These are phyloP conservation scores for Muricea muricata DNA, from an alignment of 92 coral and sea anemone genomes.

Conservation along the genomic window DNA sequence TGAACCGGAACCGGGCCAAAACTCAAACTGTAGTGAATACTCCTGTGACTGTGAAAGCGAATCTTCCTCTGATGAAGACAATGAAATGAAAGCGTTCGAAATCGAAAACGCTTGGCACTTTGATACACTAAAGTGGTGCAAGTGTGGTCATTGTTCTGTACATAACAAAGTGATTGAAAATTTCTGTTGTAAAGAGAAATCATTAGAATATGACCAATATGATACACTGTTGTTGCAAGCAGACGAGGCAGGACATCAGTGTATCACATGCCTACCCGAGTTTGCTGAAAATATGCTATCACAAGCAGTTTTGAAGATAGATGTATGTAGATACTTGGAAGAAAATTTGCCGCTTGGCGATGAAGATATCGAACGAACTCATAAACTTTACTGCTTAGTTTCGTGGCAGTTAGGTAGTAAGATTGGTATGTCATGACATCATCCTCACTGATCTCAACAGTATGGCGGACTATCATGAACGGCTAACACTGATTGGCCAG, in stretches of 20 bases:
- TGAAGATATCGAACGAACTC: slow-evolving; percentile 20
- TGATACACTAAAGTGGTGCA: not conserved
- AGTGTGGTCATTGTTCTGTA: not conserved
- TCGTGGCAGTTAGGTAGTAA: no score
- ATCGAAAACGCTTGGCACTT: not conserved
- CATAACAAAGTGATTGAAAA: not conserved
- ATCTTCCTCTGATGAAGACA: not conserved
- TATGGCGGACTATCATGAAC: no score
- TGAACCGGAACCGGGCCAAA: slow-evolving; percentile 32
- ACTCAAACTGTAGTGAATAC: not conserved
- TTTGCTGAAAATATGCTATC: slow-evolving; percentile 27
- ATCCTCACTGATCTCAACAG: no score
- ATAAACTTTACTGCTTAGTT: not conserved
- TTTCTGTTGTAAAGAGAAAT: not conserved
- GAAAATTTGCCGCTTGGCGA: slow-evolving; percentile 41
- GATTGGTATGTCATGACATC: no score
- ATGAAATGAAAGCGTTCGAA: not conserved
- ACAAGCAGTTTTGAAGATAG: slow-evolving; percentile 19
- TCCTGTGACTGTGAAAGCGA: not conserved
- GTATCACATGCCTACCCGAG: slow-evolving; percentile 15
- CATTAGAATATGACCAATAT: not conserved
- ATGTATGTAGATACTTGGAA: slow-evolving; percentile 30
- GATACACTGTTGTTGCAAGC: not conserved
- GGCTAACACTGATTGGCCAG: no score
- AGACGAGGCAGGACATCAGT: not conserved